Evolutionary conservation across 2,113 vertebrate species (phyloP).

Genomic region (Xerus inauris): DNA sequence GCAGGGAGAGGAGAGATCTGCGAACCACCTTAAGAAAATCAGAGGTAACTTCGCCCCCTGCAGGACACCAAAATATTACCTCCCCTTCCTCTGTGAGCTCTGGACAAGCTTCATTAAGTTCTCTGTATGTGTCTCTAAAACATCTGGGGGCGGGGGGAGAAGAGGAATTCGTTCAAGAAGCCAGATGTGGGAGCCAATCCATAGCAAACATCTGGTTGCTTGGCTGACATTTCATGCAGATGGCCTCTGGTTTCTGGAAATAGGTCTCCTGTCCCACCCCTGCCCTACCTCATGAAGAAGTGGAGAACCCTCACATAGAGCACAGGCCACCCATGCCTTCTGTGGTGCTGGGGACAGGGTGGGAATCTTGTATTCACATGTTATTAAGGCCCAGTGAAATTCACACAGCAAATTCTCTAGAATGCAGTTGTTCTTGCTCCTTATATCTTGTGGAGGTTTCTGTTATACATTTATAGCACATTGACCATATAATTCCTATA

Average conservation of each 20-base stretch:
- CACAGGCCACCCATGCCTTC: background rate
- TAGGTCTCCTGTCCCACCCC: constrained; percentile 29
- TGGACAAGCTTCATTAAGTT: background rate
- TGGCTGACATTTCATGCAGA: constrained; percentile 66
- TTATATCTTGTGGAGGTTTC: background rate
- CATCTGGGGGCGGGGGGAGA: constrained; percentile 53
- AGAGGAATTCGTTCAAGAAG: constrained; percentile 57
- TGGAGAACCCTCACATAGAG: background rate
- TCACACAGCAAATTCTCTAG: background rate
- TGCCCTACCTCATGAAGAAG: background rate
- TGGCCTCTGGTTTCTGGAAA: constrained; percentile 65
- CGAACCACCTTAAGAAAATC: background rate
- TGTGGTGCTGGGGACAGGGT: background rate
- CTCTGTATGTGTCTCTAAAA: constrained; percentile 33
- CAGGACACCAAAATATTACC: constrained; percentile 64
- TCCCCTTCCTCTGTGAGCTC: background rate
- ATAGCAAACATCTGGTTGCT: constrained; percentile 68
- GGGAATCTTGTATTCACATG: background rate
- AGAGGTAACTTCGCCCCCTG: constrained; percentile 73
- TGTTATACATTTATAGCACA: background rate
- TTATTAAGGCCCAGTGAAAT: background rate
- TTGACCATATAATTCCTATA: background rate
- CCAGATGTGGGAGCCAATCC: constrained; percentile 56
- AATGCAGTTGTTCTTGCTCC: background rate
- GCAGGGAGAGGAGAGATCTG: background rate